A percentile compares a stretch with the other conserved stretches of the same genome.
These are phyloP conservation scores for Rhinogobius similis DNA, from an alignment of 2,113 vertebrate species.

Conservation along the genomic window DNA sequence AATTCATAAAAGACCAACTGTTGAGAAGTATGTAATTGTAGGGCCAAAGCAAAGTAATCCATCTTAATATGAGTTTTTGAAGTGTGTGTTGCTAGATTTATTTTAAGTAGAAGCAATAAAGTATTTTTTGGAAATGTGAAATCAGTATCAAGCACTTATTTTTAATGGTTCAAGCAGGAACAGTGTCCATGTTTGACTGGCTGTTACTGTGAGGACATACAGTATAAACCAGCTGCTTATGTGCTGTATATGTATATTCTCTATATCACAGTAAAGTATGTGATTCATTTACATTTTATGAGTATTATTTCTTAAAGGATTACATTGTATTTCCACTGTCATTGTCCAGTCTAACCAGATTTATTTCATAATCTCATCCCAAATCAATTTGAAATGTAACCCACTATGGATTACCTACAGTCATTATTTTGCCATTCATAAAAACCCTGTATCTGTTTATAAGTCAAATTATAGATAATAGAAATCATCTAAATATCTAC, in stretches of 20 bases:
- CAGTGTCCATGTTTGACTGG: background rate
- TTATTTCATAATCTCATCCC: background rate
- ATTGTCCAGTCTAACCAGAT: background rate
- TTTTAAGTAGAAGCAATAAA: background rate
- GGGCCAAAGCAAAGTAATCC: conserved; percentile 6
- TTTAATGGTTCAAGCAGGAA: background rate
- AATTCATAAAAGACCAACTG: conserved; percentile 9
- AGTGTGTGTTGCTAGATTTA: background rate
- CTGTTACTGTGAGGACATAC: background rate
- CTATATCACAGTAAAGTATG: background rate
- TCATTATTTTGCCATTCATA: background rate
- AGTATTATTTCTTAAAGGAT: background rate
- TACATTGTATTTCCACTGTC: background rate
- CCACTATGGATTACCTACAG: background rate
- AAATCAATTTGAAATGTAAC: background rate
- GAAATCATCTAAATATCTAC: background rate
- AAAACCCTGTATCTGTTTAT: background rate
- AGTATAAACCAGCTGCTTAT: background rate
- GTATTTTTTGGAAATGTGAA: background rate
- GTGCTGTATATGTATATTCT: background rate
- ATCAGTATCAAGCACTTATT: background rate
- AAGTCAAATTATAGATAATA: background rate
- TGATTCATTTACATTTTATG: background rate
- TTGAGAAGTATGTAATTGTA: background rate
- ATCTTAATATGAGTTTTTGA: background rate